Evolutionary conservation across 2,888 invertebrate species (phyloP), one percentile per base, ranked within the genome.

Genomic region (Malthinus flaveolus): DNA sequence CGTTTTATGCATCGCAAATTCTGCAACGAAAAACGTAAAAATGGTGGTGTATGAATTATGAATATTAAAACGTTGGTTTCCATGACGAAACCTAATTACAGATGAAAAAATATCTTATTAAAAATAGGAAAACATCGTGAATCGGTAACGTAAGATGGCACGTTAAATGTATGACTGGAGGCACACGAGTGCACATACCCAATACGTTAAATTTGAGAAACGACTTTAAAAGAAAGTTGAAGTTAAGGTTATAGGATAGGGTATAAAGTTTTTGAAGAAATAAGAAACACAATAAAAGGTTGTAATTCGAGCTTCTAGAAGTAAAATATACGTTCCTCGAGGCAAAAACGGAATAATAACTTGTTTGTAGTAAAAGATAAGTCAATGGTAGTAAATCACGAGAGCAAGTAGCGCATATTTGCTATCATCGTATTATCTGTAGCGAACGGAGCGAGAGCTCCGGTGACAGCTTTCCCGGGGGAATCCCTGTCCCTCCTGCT

Each of bases 401-500:
- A 45, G 34, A 35, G 37, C 47, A 54, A 61, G 49, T 57, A 57
- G 46, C 45, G 51, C 49, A 53, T 51, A 61, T 56, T 56, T 61
- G 52, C 52, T 53, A 56, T 60, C 56, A 51, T 56, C 51, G 48
- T 49, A 51, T 56, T 52, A 61, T 56, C 56, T 53, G 47, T 13
- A 61, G 46, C 36, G 56, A 49, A 15, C 56, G 39, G 32, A 61
- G 56, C 48, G 33, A 61, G 52, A 56, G 56, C 56, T 49, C 44
- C 51, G 54, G 56, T 62, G 62, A 62, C 62, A 62, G 62, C 53
- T 50, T 50, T 62, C 62, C 59, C 59, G 45, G 42, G 62, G 62
- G 62, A 57, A 44, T 39, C 56, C 50, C 44, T 32, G 35, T 54
- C 62, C 62, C 59, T 56, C 46, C 56, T 36, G 44, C 47, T 52